phyloP scores from a whole-genome alignment of 2,797 vertebrate species.

The Argya squamiceps region DNA sequence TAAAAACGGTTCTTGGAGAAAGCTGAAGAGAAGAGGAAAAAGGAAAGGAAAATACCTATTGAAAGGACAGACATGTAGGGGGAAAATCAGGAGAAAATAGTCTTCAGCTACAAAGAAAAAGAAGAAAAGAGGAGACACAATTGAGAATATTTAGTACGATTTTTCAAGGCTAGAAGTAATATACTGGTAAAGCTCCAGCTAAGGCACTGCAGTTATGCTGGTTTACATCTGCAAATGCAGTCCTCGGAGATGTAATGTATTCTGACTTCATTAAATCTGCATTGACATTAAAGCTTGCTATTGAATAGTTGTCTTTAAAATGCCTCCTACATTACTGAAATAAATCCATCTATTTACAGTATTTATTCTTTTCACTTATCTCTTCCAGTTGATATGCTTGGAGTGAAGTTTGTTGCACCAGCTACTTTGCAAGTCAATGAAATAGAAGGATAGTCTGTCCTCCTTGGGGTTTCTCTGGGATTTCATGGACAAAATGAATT shows the following conservation, averaged over 20 bases:
- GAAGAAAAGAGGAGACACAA: background rate
- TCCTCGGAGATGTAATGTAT: background rate
- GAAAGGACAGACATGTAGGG: background rate
- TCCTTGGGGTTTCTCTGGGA: background rate
- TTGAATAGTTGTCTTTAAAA: conserved; percentile 42
- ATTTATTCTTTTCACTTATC: conserved; percentile 14
- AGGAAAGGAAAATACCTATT: background rate
- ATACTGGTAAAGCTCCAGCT: background rate
- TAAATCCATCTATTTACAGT: conserved; percentile 42
- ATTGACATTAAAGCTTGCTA: background rate
- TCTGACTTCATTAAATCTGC: conserved; percentile 40
- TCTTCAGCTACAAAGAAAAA: background rate
- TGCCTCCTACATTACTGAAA: conserved; percentile 32
- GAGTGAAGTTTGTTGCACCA: conserved; percentile 19
- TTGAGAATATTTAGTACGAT: background rate
- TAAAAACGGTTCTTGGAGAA: background rate
- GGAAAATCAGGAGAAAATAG: background rate
- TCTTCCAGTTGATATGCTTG: conserved; percentile 26
- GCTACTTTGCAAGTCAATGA: conserved; percentile 36
- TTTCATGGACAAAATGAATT: background rate
- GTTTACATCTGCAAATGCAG: background rate
- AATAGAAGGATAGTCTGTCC: conserved; percentile 11
- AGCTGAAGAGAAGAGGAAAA: background rate
- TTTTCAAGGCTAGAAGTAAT: background rate
- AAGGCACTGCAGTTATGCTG: background rate